phyloP scores from a whole-genome alignment of 2,113 vertebrate genomes.

The Tricholaema leucomelas region DNA sequence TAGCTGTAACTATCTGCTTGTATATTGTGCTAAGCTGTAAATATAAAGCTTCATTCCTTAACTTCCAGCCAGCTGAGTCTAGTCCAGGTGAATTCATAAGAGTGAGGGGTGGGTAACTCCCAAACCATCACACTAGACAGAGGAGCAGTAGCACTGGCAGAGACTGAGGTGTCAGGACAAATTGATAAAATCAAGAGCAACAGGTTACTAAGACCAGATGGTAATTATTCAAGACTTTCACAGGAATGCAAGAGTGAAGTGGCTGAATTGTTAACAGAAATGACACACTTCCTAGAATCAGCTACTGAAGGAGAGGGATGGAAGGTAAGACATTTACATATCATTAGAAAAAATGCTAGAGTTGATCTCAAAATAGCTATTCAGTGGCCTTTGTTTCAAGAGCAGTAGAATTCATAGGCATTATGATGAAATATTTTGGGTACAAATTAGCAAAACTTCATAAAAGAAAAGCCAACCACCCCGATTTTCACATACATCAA shows the following conservation, averaged over 20 bases:
- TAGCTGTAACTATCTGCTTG: too few species aligned
- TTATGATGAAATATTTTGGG: not conserved
- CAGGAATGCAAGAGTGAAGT: slow-evolving; percentile 1
- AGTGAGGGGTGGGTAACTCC: too few species aligned
- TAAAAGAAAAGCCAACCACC: not conserved
- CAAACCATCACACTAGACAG: too few species aligned
- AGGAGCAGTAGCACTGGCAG: slow-evolving; percentile 19
- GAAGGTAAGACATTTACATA: not conserved
- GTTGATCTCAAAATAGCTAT: not conserved
- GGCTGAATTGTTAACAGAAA: slow-evolving; percentile 5
- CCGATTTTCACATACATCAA: not conserved
- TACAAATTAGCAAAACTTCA: not conserved
- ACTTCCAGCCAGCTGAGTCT: too few species aligned
- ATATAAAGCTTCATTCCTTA: too few species aligned
- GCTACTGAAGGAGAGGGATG: not conserved
- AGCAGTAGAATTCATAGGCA: not conserved
- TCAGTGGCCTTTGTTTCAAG: not conserved
- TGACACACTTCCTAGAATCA: not conserved
- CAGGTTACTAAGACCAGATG: slow-evolving; percentile 25
- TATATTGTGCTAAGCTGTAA: too few species aligned
- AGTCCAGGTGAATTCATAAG: too few species aligned
- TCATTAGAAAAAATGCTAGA: not conserved
- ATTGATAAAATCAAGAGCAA: slow-evolving; percentile 35
- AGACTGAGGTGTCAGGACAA: slow-evolving; percentile 24
- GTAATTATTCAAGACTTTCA: slow-evolving; percentile 22